phyloP scores from a whole-genome alignment of 2,113 vertebrate species.

The Hipposideros armiger region DNA sequence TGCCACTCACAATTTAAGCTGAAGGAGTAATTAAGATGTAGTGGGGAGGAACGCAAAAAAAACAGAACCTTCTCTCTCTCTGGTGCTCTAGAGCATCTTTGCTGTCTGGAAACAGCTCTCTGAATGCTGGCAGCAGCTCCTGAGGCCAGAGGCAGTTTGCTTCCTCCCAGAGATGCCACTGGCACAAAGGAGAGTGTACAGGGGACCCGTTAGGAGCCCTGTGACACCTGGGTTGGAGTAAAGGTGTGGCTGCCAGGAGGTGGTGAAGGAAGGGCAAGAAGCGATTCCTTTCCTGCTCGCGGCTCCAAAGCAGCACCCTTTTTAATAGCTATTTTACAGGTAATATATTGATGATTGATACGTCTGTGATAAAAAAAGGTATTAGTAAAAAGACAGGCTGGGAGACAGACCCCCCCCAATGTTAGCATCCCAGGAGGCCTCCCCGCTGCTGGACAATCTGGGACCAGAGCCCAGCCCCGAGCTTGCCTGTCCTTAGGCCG shows the following conservation, averaged over 20 bases:
- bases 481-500: neutral
- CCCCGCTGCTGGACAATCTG: neutral
- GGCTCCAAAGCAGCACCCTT: neutral
- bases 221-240: neutral
- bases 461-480: neutral
- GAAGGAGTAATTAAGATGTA: constrained; percentile 83
- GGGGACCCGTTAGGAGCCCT: fast-evolving
- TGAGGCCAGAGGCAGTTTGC: constrained; percentile 23
- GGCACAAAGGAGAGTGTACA: no score
- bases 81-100: constrained; percentile 56
- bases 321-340: neutral
- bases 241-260: neutral
- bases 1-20: constrained; percentile 73
- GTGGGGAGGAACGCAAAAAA: constrained; percentile 70
- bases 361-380: neutral
- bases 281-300: neutral
- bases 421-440: neutral
- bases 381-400: neutral
- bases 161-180: constrained; percentile 38
- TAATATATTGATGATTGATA: neutral
- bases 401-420: neutral
- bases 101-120: constrained; percentile 44
- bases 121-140: constrained; percentile 56
- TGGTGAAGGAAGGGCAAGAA: fast-evolving
- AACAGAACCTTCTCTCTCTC: constrained; percentile 57